phyloP scores from a whole-genome alignment of 2,797 vertebrate species.

The Fringilla coelebs region DNA sequence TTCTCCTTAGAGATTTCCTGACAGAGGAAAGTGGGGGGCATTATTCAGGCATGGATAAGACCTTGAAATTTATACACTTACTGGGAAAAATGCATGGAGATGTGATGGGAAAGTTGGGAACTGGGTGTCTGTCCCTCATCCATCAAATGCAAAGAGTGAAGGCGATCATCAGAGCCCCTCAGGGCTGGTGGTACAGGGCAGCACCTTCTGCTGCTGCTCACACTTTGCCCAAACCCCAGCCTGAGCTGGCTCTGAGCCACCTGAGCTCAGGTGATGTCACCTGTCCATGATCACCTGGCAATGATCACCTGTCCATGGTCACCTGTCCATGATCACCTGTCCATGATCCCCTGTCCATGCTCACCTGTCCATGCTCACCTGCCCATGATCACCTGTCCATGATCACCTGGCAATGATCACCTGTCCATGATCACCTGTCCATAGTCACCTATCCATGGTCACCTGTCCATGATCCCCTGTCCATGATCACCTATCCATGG shows the following conservation, averaged over 20 bases:
- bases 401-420: neutral
- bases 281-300: neutral
- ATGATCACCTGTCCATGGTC: neutral
- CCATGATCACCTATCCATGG: neutral
- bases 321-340: neutral
- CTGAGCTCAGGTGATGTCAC: neutral
- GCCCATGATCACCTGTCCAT: too few relatives aligned
- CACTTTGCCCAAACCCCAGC: neutral
- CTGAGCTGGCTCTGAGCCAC: neutral
- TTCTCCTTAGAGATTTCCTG: neutral
- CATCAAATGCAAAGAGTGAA: neutral
- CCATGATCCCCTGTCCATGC: too few relatives aligned
- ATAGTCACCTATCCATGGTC: neutral
- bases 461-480: neutral
- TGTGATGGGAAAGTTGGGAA: neutral
- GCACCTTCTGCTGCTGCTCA: neutral
- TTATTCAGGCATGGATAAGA: neutral
- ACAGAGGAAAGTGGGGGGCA: neutral
- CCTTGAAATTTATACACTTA: neutral
- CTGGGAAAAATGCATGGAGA: neutral
- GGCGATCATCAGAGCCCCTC: neutral
- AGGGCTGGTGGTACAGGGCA: neutral
- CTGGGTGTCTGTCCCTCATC: neutral
- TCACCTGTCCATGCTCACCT: too few relatives aligned
- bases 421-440: neutral